A percentile compares a stretch with the other conserved stretches of the same genome.
phyloP scores from a whole-genome alignment of 2,113 vertebrate genomes.

The Microcebus griseorufus region DNA sequence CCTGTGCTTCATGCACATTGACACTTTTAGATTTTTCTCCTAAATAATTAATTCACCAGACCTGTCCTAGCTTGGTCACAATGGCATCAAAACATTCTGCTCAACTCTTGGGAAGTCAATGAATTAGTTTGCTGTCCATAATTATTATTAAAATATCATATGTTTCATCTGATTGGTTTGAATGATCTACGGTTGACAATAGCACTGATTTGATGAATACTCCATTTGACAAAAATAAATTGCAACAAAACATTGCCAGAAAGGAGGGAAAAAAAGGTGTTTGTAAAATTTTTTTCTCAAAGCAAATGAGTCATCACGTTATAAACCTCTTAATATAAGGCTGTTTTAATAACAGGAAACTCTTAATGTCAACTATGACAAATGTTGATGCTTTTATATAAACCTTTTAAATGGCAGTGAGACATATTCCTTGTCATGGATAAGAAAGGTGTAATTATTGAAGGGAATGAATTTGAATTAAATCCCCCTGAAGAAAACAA shows the following conservation, averaged over 20 bases:
- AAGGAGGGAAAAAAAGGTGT: neutral
- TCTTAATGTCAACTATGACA: slow-evolving; percentile 1
- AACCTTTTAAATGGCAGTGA: slow-evolving; percentile 25
- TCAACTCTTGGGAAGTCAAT: neutral
- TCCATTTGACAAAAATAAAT: slow-evolving; percentile 5
- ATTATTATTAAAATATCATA: neutral
- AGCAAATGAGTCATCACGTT: neutral
- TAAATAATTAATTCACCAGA: slow-evolving; percentile 17
- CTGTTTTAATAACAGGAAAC: slow-evolving; percentile 7
- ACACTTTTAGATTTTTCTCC: neutral
- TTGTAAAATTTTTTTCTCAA: neutral
- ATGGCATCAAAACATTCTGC: neutral
- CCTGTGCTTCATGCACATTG: neutral
- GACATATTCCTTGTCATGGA: neutral
- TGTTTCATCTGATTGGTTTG: slow-evolving; percentile 9
- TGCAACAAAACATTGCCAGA: neutral
- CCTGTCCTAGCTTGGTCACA: neutral
- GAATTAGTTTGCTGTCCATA: neutral
- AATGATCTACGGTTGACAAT: neutral
- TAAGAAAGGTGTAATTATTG: slow-evolving; percentile 23
- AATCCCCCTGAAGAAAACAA: slow-evolving; percentile 53
- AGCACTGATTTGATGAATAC: neutral
- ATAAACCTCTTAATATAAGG: neutral
- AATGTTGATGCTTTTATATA: neutral
- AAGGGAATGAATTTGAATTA: slow-evolving; percentile 39